phyloP scores from a whole-genome alignment of 2,797 vertebrate genomes.

The Halcyon leucocephala region DNA sequence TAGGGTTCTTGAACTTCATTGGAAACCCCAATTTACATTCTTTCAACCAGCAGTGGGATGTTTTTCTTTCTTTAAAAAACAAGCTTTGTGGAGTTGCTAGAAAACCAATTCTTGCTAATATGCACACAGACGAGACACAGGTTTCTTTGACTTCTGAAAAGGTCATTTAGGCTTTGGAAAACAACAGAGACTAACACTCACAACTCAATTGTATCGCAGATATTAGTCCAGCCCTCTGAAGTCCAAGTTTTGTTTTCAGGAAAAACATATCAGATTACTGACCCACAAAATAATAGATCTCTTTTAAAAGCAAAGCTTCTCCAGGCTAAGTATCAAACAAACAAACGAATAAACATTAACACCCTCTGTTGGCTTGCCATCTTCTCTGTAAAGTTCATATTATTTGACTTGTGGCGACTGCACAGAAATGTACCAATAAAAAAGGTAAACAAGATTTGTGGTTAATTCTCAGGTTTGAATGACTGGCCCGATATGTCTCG shows the following conservation, averaged over 20 bases:
- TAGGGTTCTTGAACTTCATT: constrained; percentile 75
- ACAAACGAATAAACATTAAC: constrained; percentile 67
- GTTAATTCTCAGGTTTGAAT: constrained; percentile 54
- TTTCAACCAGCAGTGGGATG: constrained; percentile 75
- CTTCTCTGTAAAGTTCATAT: constrained; percentile 49
- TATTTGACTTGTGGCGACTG: constrained; percentile 43
- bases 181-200: not conserved
- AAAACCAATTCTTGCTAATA: constrained; percentile 79
- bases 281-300: not conserved
- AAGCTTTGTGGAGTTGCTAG: constrained; percentile 78
- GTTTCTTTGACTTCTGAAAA: constrained; percentile 12
- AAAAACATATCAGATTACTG: not conserved
- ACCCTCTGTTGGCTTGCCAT: constrained; percentile 10
- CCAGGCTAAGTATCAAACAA: constrained; percentile 49
- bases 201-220: not conserved
- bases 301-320: constrained; percentile 1
- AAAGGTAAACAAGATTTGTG: constrained; percentile 58
- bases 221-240: not conserved
- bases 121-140: not conserved
- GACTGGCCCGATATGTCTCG: constrained; percentile 52
- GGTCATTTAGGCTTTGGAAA: not conserved
- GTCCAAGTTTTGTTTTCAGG: not conserved
- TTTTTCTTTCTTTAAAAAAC: constrained; percentile 37
- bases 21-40: constrained; percentile 81
- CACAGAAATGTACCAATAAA: constrained; percentile 61